phyloP scores from a whole-genome alignment of 2,113 vertebrate species.

The Alouatta palliata region DNA sequence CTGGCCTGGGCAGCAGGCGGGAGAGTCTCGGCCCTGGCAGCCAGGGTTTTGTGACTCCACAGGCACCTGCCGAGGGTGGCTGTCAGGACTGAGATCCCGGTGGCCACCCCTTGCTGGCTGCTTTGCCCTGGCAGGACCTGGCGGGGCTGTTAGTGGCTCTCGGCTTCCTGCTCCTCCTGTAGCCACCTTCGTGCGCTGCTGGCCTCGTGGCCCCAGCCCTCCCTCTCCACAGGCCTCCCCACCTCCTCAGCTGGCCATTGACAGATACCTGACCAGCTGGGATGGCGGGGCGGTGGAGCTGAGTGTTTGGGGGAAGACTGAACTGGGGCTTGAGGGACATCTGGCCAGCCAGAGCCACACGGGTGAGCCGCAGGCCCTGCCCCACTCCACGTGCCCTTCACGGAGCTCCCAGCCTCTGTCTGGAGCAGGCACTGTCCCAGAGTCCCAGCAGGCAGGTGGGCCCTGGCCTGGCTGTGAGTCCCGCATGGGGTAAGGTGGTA shows the following conservation, averaged over 20 bases:
- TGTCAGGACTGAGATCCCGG: neutral
- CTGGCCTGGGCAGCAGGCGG: neutral
- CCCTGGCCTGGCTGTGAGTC: neutral
- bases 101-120: neutral
- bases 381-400: too few relatives aligned
- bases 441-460: neutral
- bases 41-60: neutral
- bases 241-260: neutral
- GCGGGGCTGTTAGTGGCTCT: fast-evolving
- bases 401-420: neutral
- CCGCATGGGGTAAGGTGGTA: fast-evolving
- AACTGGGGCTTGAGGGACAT: neutral
- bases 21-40: neutral
- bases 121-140: too few relatives aligned
- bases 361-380: neutral
- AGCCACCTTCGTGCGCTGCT: neutral
- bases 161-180: neutral
- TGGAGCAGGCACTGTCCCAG: neutral
- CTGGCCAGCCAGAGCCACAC: neutral
- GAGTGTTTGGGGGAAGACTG: neutral
- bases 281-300: neutral
- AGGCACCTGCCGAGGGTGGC: neutral
- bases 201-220: neutral
- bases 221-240: neutral
- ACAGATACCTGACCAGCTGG: neutral